Evolutionary conservation across 2,797 vertebrate genomes (phyloP), one percentile per base, ranked within the genome.

Genomic region (Otolemur crassicaudatus): DNA sequence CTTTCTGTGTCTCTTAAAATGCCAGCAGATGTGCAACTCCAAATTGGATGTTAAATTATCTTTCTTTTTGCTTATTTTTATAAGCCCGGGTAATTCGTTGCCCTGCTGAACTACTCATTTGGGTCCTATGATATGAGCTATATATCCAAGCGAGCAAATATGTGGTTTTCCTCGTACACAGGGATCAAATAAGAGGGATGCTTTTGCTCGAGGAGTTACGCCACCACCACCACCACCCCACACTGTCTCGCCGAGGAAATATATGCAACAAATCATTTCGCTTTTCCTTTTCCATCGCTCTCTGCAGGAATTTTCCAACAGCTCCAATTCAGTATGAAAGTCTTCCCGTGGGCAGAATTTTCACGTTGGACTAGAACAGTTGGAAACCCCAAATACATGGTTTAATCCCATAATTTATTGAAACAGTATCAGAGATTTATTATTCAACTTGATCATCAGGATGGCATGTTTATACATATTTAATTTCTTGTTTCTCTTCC

Each of bases 391-490:
- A 98, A 96, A 95, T 97, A 96, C 31, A 58, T 95, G 96, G 93
- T 98, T 98, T 93, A 65, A 97, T 98, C 98, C 96, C 87, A 95
- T 97, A 87, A 96, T 76, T 95, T 94, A 96, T 97, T 98, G 97
- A 97, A 96, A 85, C 97, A 46, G 95, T 97, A 97, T 98, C 94
- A 98, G 97, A 98, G 98, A 98, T 98, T 97, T 97, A 98, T 98
- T 98, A 98, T 98, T 98, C 98, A 98, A 97, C 98, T 98, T 98
- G 97, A 98, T 98, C 98, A 96, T 98, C 97, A 91, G 96, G 97
- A 97, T 98, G 98, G 94, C 98, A 98, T 97, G 82, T 98, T 98
- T 98, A 97, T 98, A 97, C 97, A 97, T 98, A 98, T 98, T 99
- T 98, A 97, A 98, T 97, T 97, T 94, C 94, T 95, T 98, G 97